phyloP scores from a whole-genome alignment of 2,888 invertebrate species.

The Lycophotia porphyrea region DNA sequence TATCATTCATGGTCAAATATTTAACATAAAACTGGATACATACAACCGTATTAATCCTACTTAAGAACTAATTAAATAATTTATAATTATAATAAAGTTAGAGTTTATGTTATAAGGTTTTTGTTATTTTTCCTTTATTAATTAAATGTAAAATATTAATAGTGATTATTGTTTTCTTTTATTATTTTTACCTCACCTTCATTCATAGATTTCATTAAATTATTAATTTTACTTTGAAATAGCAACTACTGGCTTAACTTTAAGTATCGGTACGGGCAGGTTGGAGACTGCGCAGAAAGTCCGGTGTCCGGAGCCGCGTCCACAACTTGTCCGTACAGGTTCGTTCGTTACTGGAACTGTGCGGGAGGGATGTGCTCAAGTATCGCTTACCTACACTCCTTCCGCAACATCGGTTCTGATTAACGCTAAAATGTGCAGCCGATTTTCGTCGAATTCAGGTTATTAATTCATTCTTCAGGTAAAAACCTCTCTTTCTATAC shows the following conservation, averaged over 20 bases:
- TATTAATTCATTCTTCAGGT: background rate
- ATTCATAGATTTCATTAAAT: background rate
- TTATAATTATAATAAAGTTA: constrained; percentile 59
- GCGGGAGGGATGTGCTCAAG: background rate
- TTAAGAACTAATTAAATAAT: constrained; percentile 55
- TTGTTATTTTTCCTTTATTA: constrained; percentile 90
- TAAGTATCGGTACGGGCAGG: background rate
- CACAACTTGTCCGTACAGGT: background rate
- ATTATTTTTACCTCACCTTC: constrained; percentile 17
- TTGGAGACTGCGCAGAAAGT: background rate
- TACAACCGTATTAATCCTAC: constrained; percentile 49
- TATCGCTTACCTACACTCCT: background rate
- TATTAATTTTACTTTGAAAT: background rate
- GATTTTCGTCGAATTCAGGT: background rate
- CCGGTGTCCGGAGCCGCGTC: background rate
- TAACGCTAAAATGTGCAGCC: background rate
- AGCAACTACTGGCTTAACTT: background rate
- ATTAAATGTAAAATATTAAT: constrained; percentile 67
- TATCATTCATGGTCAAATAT: background rate
- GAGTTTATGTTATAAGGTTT: constrained; percentile 62
- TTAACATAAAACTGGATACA: background rate
- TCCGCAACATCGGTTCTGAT: background rate
- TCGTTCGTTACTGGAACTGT: background rate
- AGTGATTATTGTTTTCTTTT: constrained; percentile 29
- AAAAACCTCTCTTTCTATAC: background rate